A percentile compares a stretch with the other conserved stretches of the same genome.
These are phyloP conservation scores for Meda fulgida DNA, from an alignment of 2,797 vertebrate species.

Conservation along the genomic window DNA sequence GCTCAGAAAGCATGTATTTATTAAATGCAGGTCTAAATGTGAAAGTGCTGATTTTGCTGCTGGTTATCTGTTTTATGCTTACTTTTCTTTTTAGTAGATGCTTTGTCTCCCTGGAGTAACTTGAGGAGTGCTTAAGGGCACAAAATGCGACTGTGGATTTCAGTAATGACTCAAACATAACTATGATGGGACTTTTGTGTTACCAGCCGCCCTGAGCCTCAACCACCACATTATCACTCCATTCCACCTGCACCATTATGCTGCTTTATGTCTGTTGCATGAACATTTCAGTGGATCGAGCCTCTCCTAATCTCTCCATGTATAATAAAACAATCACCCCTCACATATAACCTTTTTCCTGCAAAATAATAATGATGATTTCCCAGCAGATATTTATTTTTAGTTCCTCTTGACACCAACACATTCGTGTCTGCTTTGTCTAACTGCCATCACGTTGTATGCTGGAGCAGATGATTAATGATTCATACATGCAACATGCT, in stretches of 20 bases:
- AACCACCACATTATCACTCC: constrained; percentile 13
- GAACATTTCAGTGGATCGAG: background rate
- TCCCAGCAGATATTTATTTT: constrained; percentile 57
- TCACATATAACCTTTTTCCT: constrained; percentile 3
- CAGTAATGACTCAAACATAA: constrained; percentile 19
- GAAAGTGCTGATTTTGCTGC: constrained; percentile 24
- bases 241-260: constrained; percentile 8
- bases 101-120: constrained; percentile 9
- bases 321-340: background rate
- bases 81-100: constrained; percentile 7
- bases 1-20: background rate
- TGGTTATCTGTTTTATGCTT: constrained; percentile 10
- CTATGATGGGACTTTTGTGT: constrained; percentile 7
- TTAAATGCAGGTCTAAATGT: constrained; percentile 1
- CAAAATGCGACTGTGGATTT: background rate
- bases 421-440: constrained; percentile 51
- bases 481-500: constrained; percentile 28
- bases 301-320: background rate
- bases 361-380: constrained; percentile 45
- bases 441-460: constrained; percentile 43
- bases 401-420: constrained; percentile 53
- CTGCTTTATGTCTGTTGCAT: background rate
- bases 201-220: background rate
- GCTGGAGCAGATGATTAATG: constrained; percentile 41
- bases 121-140: background rate